Evolutionary conservation across 2,888 invertebrate genomes (phyloP), one percentile per base, ranked within the genome.

Genomic region (Clunio marinus): DNA sequence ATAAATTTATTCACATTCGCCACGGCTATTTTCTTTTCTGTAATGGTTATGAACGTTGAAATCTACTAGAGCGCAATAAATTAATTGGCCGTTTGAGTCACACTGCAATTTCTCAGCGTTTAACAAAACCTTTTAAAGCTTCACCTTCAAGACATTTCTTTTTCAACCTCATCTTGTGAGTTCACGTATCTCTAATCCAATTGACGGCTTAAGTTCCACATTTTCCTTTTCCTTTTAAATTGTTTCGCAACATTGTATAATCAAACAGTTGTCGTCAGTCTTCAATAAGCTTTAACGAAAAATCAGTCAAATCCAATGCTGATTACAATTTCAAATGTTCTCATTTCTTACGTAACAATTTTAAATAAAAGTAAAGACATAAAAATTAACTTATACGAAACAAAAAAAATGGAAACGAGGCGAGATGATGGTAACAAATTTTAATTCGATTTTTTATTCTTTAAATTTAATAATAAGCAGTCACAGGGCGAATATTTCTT

Each of bases 391-490:
- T n/a, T n/a, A 13, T 8, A 41, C 41, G 41, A 32, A 32, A 32
- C 32, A 41, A 15, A 41, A 13, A 15, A 41, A 15, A 41, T 41
- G 41, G 13, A 15, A 20, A 45, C 7, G 24, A 51, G 20, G 24
- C 20, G 15, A 41, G 13, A n/a, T 20, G 24, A 51, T 51, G 51
- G n/a, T 17, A 51, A 62, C 37, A 60, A 60, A 37, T 37, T 60
- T 60, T 62, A 62, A 62, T 62, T 62, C 62, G 41, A 62, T 37
- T 62, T 62, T 62, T 37, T 62, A 58, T 62, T 24, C 41, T 62
- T 62, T 62, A 62, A 62, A 62, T 62, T 62, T 41, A 62, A 62
- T 62, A 62, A 62, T 41, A 62, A 62, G 41, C 62, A 62, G 57
- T 57, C 57, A 57, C 57, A 25, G 2, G 28, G 8, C 51, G 51